These are phyloP conservation scores for Eupithecia subfuscata DNA, from an alignment of 2,888 invertebrate genomes.

Conservation along the genomic window DNA sequence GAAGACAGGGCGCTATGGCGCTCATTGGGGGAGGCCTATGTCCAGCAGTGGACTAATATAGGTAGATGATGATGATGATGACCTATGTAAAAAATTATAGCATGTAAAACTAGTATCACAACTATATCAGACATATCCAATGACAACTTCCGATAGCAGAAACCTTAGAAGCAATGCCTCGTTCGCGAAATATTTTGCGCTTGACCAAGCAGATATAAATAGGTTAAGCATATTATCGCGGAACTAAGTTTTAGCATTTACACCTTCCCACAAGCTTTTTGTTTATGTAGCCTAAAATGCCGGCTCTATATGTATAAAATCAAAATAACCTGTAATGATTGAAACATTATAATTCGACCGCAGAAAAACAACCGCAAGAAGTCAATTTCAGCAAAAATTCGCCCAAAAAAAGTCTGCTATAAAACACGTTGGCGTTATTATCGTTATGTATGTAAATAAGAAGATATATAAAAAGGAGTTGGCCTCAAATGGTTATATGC, in stretches of 20 bases:
- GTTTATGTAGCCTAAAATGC: background rate
- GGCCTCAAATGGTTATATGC: background rate
- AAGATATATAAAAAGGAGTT: background rate
- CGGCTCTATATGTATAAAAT: background rate
- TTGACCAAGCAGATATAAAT: constrained; percentile 5
- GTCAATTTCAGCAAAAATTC: background rate
- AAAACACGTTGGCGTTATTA: background rate
- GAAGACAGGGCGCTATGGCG: too few species aligned
- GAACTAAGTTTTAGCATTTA: background rate
- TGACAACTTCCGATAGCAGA: background rate
- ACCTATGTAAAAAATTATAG: background rate
- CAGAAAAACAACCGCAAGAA: constrained; percentile 4
- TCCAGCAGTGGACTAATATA: too few species aligned
- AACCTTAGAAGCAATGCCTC: constrained; percentile 3
- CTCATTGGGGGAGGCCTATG: too few species aligned
- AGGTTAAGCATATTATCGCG: background rate
- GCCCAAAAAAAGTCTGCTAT: background rate
- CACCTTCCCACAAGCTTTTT: constrained; percentile 1
- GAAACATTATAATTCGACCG: background rate
- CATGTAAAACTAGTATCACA: background rate
- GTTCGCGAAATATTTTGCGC: background rate
- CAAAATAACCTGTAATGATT: background rate
- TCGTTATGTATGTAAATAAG: background rate
- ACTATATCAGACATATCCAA: background rate
- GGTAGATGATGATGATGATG: too few species aligned